Percentiles rank a stretch among this genome's conserved stretches.
These are phyloP conservation scores for Myrmecophaga tridactyla DNA, from an alignment of 2,113 vertebrate species.

Conservation along the genomic window DNA sequence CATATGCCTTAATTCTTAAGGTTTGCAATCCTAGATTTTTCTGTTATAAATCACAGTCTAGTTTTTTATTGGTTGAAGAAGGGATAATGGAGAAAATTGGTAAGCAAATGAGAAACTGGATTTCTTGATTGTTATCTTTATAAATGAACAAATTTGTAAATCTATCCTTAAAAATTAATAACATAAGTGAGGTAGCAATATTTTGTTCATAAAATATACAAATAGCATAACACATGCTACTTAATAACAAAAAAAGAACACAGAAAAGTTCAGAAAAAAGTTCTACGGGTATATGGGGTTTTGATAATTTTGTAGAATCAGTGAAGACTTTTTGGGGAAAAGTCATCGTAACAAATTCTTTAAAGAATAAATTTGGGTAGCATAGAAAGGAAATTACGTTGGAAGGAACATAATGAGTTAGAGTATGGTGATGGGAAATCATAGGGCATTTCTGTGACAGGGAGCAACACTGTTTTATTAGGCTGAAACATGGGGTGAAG, in stretches of 20 bases:
- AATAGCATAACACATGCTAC: neutral
- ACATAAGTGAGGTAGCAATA: neutral
- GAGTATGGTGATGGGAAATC: neutral
- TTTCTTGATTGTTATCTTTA: neutral
- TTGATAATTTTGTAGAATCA: neutral
- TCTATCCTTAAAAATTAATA: neutral
- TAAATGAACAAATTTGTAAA: slow-evolving; percentile 17
- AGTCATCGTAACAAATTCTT: neutral
- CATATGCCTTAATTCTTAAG: neutral
- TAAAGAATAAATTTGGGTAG: neutral
- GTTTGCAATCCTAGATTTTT: neutral
- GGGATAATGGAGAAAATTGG: neutral
- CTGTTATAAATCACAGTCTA: neutral
- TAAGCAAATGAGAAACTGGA: neutral
- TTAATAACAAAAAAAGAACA: neutral
- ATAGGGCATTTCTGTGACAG: neutral
- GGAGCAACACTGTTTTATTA: neutral
- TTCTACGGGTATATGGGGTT: neutral
- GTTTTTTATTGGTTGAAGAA: slow-evolving; percentile 11
- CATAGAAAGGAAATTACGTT: neutral
- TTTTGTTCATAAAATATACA: neutral
- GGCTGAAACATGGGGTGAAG: neutral
- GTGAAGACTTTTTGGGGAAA: neutral
- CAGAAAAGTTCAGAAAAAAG: neutral
- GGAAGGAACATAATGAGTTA: neutral